Evolutionary conservation across 1,140 invertebrate genomes (phyloP), one percentile per base, ranked within the genome.

Genomic region (Metopolophium dirhodum): DNA sequence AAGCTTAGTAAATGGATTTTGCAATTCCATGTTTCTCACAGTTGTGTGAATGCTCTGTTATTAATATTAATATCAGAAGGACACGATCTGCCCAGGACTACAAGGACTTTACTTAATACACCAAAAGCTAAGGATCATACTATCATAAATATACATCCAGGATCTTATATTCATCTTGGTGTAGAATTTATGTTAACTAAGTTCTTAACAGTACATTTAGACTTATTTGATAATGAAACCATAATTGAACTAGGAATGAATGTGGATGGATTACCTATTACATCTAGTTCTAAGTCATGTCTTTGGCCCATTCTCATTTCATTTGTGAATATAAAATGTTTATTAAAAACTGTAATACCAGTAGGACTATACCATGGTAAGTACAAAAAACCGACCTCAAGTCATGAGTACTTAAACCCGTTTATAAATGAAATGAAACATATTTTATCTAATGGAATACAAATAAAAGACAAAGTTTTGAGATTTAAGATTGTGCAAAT

Each of bases 231-330:
- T 49, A 88, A 47, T 68, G 30, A 68, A 47, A 26, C 30, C 45
- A 1, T 49, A 30, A 47, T 88, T 88, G 30, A 88, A 47, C 45
- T 88, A 88, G 30, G 86, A 22, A 22, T 88, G 45, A 88, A 88
- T n/a, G 47, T 88, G 45, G 86, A 88, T 49, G 86, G 45, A 47
- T 18, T 88, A 30, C 86, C 86, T 49, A 30, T 88, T 14, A 49
- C 86, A 88, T 47, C 41, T 88, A 47, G 41, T 47, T 88, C 86
- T 20, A 88, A 88, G 26, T 88, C 86, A 47, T 47, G 30, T 88
- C 45, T 88, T 51, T 88, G 86, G 86, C 47, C 86, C 45, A 88
- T 88, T 49, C 47, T 88, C 23, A 49, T 88, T 26, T 88, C 86
- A 30, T 45, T 88, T 88, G 45, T 51, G 14, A 88, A 88, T 88